Conservation (phyloP, 2,797 vertebrate genomes). For the Argya squamiceps region DNA sequence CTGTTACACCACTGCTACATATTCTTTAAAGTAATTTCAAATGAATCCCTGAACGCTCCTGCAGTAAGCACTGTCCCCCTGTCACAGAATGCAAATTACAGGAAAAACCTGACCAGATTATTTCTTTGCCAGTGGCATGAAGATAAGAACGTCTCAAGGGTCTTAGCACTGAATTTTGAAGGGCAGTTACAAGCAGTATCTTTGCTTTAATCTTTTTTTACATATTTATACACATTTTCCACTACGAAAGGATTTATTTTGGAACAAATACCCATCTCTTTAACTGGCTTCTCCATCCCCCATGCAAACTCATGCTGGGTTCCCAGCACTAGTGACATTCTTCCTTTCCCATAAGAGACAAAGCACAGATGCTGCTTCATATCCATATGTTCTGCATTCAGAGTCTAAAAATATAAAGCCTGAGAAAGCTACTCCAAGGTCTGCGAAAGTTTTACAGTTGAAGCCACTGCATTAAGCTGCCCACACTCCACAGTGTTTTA, state of each 20-base stretch:
- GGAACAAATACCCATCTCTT: neutral
- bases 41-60: neutral
- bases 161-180: neutral
- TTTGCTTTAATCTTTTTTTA: neutral
- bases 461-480: neutral
- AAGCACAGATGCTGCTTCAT: neutral
- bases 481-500: neutral
- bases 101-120: neutral
- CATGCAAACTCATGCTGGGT: neutral
- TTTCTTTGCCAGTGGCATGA: neutral
- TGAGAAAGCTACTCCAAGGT: neutral
- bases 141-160: neutral
- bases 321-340: neutral
- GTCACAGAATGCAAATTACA: neutral
- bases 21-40: neutral
- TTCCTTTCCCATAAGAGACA: neutral
- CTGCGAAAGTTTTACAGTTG: neutral
- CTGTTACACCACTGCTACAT: neutral
- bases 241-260: neutral
- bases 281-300: neutral
- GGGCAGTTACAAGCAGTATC: neutral
- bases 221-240: neutral
- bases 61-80: neutral
- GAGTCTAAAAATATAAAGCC: neutral
- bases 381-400: neutral